Evolutionary conservation across 2,113 vertebrate genomes (phyloP).

Genomic region (Aramus guarauna): DNA sequence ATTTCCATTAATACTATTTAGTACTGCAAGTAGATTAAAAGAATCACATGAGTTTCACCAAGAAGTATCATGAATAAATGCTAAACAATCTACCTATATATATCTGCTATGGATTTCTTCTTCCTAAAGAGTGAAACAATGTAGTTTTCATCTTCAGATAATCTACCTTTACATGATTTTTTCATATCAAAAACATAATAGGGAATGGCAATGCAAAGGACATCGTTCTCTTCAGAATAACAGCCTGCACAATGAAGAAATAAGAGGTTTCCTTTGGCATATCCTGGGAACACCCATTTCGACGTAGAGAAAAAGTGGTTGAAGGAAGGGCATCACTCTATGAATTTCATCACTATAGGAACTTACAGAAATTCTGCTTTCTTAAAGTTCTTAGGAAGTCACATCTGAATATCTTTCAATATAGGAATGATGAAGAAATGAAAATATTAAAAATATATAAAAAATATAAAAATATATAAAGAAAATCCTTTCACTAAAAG

Average conservation of each 20-base stretch:
- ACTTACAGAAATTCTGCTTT: not conserved
- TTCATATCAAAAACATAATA: not conserved
- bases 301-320: not conserved
- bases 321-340: not conserved
- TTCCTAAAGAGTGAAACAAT: not conserved
- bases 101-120: not conserved
- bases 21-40: not conserved
- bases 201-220: not conserved
- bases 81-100: not conserved
- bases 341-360: not conserved
- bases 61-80: not conserved
- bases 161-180: not conserved
- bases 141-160: not conserved
- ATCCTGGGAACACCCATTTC: not conserved
- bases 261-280: not conserved
- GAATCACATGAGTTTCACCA: not conserved
- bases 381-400: not conserved
- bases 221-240: not conserved
- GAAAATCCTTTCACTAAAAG: no score
- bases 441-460: not conserved
- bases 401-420: not conserved
- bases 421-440: not conserved
- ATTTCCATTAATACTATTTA: not conserved
- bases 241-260: not conserved
- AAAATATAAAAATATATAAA: not conserved